Conservation (phyloP, 2,113 vertebrate genomes). For the Fukomys damarensis region DNA sequence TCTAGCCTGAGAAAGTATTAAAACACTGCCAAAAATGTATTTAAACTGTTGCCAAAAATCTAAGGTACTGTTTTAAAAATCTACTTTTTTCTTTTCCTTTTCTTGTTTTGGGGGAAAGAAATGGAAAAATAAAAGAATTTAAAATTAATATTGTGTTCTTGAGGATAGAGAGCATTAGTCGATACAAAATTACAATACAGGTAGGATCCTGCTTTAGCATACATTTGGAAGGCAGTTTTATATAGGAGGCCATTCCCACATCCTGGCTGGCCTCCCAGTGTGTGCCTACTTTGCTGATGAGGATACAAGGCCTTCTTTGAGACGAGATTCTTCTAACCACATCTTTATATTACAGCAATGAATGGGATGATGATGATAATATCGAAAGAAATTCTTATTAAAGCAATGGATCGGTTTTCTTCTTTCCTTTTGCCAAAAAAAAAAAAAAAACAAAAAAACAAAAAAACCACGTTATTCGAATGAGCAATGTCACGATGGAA, state of each 20-base stretch:
- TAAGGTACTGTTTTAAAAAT: not conserved
- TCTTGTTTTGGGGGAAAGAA: not conserved
- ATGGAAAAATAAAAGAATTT: not conserved
- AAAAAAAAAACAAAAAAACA: too few species aligned
- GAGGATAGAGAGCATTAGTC: not conserved
- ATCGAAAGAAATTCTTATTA: constrained; percentile 54
- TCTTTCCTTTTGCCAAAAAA: constrained; percentile 31
- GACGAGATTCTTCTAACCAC: constrained; percentile 66
- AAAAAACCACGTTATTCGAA: not conserved
- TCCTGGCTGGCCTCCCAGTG: constrained; percentile 71
- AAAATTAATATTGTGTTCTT: not conserved
- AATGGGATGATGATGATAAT: constrained; percentile 34
- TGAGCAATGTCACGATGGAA: constrained; percentile 30
- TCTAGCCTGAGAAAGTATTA: constrained; percentile 22
- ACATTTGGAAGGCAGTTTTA: constrained; percentile 27
- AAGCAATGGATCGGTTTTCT: not conserved
- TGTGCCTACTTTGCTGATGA: constrained; percentile 68
- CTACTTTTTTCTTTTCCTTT: too few species aligned
- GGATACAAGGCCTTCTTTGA: constrained; percentile 75
- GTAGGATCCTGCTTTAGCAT: constrained; percentile 55
- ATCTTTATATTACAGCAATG: constrained; percentile 68
- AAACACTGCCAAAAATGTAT: constrained; percentile 49
- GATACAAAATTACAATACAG: constrained; percentile 23
- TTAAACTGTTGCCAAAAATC: not conserved
- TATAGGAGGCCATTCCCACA: constrained; percentile 61